A percentile compares a stretch with the other conserved stretches of the same genome.
phyloP scores from a whole-genome alignment of 2,888 invertebrate species.

The Protonemura montana region DNA sequence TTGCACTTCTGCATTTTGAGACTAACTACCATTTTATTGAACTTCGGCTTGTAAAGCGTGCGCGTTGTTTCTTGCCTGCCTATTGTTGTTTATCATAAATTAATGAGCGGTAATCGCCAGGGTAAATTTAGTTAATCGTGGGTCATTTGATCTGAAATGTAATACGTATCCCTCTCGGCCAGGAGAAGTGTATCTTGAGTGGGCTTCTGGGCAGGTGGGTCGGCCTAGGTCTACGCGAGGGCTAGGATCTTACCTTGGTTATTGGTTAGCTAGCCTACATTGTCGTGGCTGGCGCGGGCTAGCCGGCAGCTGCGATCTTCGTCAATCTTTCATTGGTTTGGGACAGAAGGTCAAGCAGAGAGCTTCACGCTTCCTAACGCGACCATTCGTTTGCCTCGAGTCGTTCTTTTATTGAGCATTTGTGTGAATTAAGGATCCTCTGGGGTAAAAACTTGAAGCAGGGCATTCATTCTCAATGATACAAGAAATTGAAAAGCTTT shows the following conservation, averaged over 20 bases:
- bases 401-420: conserved; percentile 27
- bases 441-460: neutral
- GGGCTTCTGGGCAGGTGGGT: neutral
- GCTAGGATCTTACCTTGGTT: no score
- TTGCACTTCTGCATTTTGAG: neutral
- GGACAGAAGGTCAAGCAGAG: conserved; percentile 27
- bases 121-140: neutral
- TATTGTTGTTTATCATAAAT: neutral
- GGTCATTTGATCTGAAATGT: neutral
- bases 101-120: neutral
- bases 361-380: conserved; percentile 17
- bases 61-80: neutral
- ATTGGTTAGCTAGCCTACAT: no score
- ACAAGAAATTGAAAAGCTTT: conserved; percentile 35
- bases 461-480: conserved; percentile 25
- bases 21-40: no score
- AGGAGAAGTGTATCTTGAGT: neutral
- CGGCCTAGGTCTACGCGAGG: no score
- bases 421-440: conserved; percentile 42
- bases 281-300: no score
- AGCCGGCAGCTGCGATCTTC: neutral
- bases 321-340: neutral
- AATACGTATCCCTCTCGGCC: neutral
- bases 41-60: no score
- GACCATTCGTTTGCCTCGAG: conserved; percentile 25